These are phyloP conservation scores for Salvelinus fontinalis DNA, from an alignment of 2,113 vertebrate genomes.

Conservation along the genomic window DNA sequence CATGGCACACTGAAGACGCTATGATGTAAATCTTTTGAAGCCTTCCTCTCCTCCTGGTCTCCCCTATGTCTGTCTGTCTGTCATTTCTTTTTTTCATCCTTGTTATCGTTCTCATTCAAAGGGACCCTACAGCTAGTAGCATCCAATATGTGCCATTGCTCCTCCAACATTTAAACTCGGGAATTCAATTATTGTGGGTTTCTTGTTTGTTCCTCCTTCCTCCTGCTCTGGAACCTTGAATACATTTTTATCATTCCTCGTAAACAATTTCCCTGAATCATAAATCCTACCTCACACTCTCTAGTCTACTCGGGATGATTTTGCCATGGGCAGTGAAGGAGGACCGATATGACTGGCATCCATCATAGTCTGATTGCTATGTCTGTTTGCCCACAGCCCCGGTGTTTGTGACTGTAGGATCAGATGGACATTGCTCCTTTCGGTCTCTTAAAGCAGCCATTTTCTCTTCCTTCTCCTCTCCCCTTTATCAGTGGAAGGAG, in stretches of 20 bases:
- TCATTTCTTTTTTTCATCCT: slow-evolving; percentile 29
- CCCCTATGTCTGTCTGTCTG: neutral
- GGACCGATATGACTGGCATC: slow-evolving; percentile 46
- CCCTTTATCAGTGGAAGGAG: slow-evolving; percentile 23
- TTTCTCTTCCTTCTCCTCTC: slow-evolving; percentile 7
- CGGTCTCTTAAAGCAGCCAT: slow-evolving; percentile 20
- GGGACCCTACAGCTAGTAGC: slow-evolving; percentile 26
- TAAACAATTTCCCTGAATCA: slow-evolving; percentile 36
- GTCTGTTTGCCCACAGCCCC: slow-evolving; percentile 21
- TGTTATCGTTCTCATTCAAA: slow-evolving; percentile 50
- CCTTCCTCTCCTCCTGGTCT: slow-evolving; percentile 7
- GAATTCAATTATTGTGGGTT: slow-evolving; percentile 56
- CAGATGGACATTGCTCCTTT: slow-evolving; percentile 15
- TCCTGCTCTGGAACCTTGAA: slow-evolving; percentile 46
- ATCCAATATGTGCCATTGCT: slow-evolving; percentile 26
- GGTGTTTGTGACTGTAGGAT: slow-evolving; percentile 2
- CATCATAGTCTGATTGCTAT: slow-evolving; percentile 50
- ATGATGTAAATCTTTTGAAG: slow-evolving; percentile 41
- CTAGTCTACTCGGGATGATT: slow-evolving; percentile 15
- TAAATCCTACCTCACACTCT: slow-evolving; percentile 44
- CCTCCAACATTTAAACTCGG: slow-evolving; percentile 46
- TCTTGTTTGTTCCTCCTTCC: slow-evolving; percentile 8
- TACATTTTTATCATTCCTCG: slow-evolving; percentile 48
- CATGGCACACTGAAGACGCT: slow-evolving; percentile 7
- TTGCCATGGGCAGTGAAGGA: slow-evolving; percentile 25